Base-by-base conservation (phyloP, 1,140 invertebrate species). In the Zophobas morio region DNA sequence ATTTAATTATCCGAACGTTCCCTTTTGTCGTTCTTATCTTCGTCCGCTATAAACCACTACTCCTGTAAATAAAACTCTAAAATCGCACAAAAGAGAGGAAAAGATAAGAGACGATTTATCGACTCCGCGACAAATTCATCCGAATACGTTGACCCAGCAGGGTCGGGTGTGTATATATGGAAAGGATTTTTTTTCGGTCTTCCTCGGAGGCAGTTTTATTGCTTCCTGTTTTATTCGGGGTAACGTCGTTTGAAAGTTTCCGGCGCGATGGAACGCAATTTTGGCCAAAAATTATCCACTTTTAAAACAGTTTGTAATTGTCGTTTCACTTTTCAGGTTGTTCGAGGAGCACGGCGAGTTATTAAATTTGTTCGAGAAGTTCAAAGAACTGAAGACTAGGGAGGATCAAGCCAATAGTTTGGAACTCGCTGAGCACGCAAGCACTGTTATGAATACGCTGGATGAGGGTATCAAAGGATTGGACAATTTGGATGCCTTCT, bases 341-440 rank as follows among this genome's bases (percentile, higher is more conserved):
- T 98, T 98, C 86, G 95, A 98, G 85, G 94, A 96, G 77, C 94
- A 97, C 82, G 87, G 89, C 71, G 95, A 97, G 70, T 87, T 97
- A 2, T 87, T 96, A 32, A 88, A 90, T 35, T 90, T 97, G 86
- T 97, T 97, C 85, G 90, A 92, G 60, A 95, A 95, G 86, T 96
- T 97, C 83, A 90, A 91, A 56, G 90, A 94, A 66, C 88, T 94
- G 78, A 91, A 92, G 79, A 96, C 94, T 35, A 92, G 92, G 80
- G 94, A 96, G 81, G 91, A 95, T 77, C 95, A 96, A 82, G 91
- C 92, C 53, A 90, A 92, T 79, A 95, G 93, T 76, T 90, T 93
- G 87, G 94, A 96, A 87, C 86, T 98, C 35, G 93, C 93, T 4
- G 94, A 96, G 83, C 96, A 98, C 83, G 96, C 96, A 8, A 92